Base-by-base conservation (phyloP, 2,888 invertebrate species). In the Coremacera marginata region DNA sequence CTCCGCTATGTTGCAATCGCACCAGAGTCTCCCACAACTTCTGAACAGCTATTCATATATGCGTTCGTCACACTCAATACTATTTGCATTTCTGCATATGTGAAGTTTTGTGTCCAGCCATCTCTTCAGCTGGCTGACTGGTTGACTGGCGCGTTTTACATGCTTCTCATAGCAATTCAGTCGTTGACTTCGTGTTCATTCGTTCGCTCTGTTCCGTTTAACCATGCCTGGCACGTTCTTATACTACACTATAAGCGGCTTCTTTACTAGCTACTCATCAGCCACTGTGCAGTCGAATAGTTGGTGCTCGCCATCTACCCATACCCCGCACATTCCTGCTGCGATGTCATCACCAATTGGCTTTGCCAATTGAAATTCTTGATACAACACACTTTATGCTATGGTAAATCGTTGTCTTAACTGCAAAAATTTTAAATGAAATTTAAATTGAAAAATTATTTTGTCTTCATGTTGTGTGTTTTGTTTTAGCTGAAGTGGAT, bases 201-300 rank as follows among this genome's bases (percentile, higher is more conserved):
- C 44, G 14, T 44, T 60, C 16, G 73, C 52, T 27, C 57, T 9
- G 2, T 27, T 5, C 5, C 67, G 44, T 16, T 51, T 75, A 37
- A 34, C 7, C 11, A 70, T 70, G 22, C 75, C 34, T 31, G 25
- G 27, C 75, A 75, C 75, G 75, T 75, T 67, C 63, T 62, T 62
- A 44, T 44, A 11, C 44, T 44, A 44, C 44, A 44, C 44, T 44
- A 44, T 44, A 44, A 44, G 44, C 44, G 44, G 44, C 44, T 44
- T 44, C 44, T 44, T 44, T 44, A 44, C 44, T 44, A 44, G 44
- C 44, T 44, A 44, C 44, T 44, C 44, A 2, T 11, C 14, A 11
- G 44, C 44, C 44, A 44, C 44, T 44, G 44, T 44, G 44, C 44
- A 44, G 44, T 44, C 7, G 44, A 11, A 44, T 44, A 44, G 44